Evolutionary conservation across 2,113 vertebrate species (phyloP), one percentile per base, ranked within the genome.

Genomic region (Apaloderma vittatum): DNA sequence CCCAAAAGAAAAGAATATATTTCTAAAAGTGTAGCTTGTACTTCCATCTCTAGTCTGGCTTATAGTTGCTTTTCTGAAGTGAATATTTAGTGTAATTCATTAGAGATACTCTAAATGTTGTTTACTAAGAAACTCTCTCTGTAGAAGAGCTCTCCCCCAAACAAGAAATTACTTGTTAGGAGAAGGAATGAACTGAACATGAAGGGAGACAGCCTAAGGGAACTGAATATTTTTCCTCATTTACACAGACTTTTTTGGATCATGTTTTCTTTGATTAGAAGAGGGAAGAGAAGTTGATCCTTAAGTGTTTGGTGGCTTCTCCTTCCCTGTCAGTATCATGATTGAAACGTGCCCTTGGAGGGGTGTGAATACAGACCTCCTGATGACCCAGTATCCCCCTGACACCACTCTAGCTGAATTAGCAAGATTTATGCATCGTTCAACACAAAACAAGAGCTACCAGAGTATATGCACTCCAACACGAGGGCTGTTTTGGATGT

Each of bases 401-500:
- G 45, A 76, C 54, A 73, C 54, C 23, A 34, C 32, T 65, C 8
- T 27, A 65, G 15, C 51, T 73, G 63, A 71, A 74, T 49, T 40
- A 67, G 14, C 4, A 11, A 75, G 49, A 16, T 9, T 68, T 79
- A n/a, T 27, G n/a, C 36, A 68, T 68, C 6, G 2, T 37, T 78
- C 46, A 62, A 49, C 15, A 34, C 11, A 80, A 88, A 79, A 57
- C 24, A 63, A 0, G 0, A 93, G 17, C 32, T 74, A 30, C 49
- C 0, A 4, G n/a, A 15, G n/a, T 40, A 36, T 8, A 30, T 8
- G 2, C 1, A 8, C 12, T 80, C 29, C 9, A 77, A 9, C 6
- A 18, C 0, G 57, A 12, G 17, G 30, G 4, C 2, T 74, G 11
- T 48, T 88, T 83, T 32, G 58, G n/a, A 34, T 27, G 14, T 67